phyloP scores from a whole-genome alignment of 2,797 vertebrate genomes.

The Sebastes dallii region DNA sequence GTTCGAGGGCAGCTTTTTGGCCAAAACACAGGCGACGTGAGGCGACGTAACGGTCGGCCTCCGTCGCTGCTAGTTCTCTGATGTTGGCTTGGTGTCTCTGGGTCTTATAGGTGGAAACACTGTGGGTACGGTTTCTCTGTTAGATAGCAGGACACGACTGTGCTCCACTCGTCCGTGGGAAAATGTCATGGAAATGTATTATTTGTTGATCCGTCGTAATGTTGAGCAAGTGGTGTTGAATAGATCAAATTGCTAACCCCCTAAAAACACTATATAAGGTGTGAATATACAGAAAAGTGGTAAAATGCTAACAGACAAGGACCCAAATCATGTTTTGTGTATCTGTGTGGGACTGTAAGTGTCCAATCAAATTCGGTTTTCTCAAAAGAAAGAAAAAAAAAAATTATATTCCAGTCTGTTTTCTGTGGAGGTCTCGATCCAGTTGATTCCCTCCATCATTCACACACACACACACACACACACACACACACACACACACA shows the following conservation, averaged over 20 bases:
- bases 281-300: not conserved
- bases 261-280: not conserved
- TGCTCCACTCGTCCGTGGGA: not conserved
- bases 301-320: not conserved
- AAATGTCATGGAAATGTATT: not conserved
- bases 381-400: not conserved
- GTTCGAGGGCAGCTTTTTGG: too few species aligned
- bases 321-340: not conserved
- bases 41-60: too few species aligned
- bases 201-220: not conserved
- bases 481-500: not conserved
- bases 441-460: not conserved
- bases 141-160: not conserved
- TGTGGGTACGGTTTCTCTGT: not conserved
- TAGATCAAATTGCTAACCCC: not conserved
- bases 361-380: not conserved
- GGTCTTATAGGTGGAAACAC: not conserved
- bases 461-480: not conserved
- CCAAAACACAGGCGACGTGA: too few species aligned
- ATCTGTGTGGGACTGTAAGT: not conserved
- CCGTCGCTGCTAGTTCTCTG: too few species aligned
- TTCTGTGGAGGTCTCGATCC: slow-evolving; percentile 15
- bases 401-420: slow-evolving; percentile 11
- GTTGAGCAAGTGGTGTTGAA: not conserved
- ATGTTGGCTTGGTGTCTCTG: too few species aligned